These are phyloP conservation scores for Mustelus asterias DNA, from an alignment of 2,113 vertebrate genomes.

Conservation along the genomic window DNA sequence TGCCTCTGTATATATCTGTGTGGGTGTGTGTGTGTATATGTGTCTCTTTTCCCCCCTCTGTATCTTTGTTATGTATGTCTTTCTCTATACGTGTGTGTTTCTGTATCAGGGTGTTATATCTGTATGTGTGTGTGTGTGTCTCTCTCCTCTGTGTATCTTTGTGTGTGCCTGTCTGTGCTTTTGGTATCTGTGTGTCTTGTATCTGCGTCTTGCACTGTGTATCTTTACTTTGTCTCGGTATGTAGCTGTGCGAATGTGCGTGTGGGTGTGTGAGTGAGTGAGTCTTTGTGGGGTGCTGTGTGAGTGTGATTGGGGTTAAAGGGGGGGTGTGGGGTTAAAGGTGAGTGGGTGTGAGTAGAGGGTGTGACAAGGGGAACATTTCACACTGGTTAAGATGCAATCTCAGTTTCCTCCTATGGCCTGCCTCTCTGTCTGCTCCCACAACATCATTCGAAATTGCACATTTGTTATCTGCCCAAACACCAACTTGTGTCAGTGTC, in stretches of 20 bases:
- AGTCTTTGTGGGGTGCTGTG: background rate
- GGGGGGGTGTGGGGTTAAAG: background rate
- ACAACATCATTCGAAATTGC: background rate
- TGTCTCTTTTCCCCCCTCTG: no score
- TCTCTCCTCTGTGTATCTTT: background rate
- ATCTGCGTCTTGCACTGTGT: background rate
- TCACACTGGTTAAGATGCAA: background rate
- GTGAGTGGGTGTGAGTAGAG: background rate
- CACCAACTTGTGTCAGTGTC: background rate
- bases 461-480: background rate
- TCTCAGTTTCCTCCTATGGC: background rate
- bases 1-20: no score
- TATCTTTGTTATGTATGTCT: no score
- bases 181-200: no score
- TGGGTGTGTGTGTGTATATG: no score
- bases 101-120: no score
- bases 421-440: background rate
- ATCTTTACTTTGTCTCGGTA: background rate
- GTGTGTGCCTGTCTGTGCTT: background rate
- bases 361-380: background rate
- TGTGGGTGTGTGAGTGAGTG: background rate
- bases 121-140: background rate
- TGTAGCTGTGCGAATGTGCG: background rate
- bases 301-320: no score
- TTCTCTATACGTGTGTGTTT: no score